Conservation (phyloP, 2,888 invertebrate genomes). For the Quadriops clusia region DNA sequence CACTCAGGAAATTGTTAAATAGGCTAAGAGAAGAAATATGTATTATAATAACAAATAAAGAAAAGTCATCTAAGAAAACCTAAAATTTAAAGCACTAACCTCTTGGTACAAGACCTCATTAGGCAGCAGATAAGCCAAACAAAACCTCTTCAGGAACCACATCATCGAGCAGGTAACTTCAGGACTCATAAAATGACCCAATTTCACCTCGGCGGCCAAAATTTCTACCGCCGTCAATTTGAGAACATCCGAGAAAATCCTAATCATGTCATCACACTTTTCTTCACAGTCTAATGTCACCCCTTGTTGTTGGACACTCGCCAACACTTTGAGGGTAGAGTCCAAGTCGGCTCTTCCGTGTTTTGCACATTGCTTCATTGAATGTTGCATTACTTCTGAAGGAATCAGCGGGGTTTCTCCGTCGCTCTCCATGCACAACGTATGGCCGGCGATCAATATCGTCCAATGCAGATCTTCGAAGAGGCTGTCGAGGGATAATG, state of each 20-base stretch:
- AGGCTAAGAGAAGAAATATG: too few species aligned
- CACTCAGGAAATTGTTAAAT: too few species aligned
- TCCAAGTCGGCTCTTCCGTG: conserved; percentile 24
- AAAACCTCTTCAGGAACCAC: conserved; percentile 72
- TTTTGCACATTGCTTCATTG: conserved; percentile 40
- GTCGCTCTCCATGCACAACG: conserved; percentile 53
- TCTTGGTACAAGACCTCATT: conserved; percentile 46
- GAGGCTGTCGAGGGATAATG: conserved; percentile 43
- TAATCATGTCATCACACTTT: conserved; percentile 38
- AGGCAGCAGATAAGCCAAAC: conserved; percentile 57
- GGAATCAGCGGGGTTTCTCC: conserved; percentile 58
- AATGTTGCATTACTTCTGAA: conserved; percentile 48
- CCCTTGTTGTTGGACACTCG: conserved; percentile 24
- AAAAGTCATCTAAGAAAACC: conserved; percentile 8
- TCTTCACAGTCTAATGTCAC: conserved; percentile 27
- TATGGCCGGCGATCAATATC: conserved; percentile 61
- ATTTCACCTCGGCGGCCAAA: conserved; percentile 54
- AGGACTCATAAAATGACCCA: conserved; percentile 59
- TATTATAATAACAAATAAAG: conserved; percentile 6
- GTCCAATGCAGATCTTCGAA: conserved; percentile 90
- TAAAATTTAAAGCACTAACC: conserved; percentile 29
- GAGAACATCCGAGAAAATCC: conserved; percentile 59
- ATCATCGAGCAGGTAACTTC: conserved; percentile 65
- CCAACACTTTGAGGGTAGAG: conserved; percentile 30
- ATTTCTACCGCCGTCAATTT: conserved; percentile 66